Evolutionary conservation across 2,113 vertebrate genomes (phyloP), one percentile per base, ranked within the genome.

Genomic region (Perca flavescens): DNA sequence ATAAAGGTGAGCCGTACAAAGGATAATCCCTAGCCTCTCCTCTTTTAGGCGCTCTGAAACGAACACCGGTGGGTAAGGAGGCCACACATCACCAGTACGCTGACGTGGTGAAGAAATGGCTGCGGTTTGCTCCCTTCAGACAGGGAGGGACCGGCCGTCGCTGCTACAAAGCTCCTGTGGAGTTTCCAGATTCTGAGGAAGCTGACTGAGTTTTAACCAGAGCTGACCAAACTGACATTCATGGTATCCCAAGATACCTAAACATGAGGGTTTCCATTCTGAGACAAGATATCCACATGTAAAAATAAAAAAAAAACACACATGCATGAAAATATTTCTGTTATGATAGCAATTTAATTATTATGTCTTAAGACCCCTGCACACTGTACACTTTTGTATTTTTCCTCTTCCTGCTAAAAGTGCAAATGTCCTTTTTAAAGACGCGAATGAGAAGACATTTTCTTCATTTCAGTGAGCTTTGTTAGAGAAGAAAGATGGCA

Each of bases 61-160:
- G 86, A 61, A 93, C 92, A 12, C 88, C 91, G 5, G 89, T 93
- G 21, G 92, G 92, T 57, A 91, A 89, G 46, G 89, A 93, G 40
- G 92, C 92, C 63, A 93, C 92, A 31, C 92, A 91, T 63, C 92
- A 92, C 78, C 89, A 93, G 72, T 93, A 90, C 40, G 92, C 92
- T 64, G 92, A 91, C 11, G 90, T 92, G 56, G 92, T 92, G 49
- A 93, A 93, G 74, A 92, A 91, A 56, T 93, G 91, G 90, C 84
- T 93, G 54, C 79, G 90, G 36, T 93, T 91, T 50, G 89, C 91
- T 15, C 91, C 92, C 0, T 93, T 92, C 86, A 77, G 91, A 70
- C 91, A 93, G 73, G 89, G 91, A 49, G 92, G 90, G 47, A 85
- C 69, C 2, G 90, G 90, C 22, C 87, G 88, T 13, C 86, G 84